Percentiles rank a stretch among this genome's conserved stretches.
These are phyloP conservation scores for human (Homo sapiens) DNA, from an alignment of 2,113 vertebrate species.

Conservation along the genomic window GRCh38 chr7:16700501-16701000, in stretches of 20 bases:
- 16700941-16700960: constrained; percentile 13
- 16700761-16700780: background rate
- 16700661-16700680: background rate
- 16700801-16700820: background rate
- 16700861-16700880: background rate
- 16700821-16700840: background rate
- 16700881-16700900: background rate
- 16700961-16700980: constrained; percentile 70
- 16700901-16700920: constrained; percentile 1
- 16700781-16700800: background rate
- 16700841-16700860: background rate
- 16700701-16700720: background rate
- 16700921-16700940: background rate
- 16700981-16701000: constrained; percentile 11
- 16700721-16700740: background rate
- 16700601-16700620: background rate
- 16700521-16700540: background rate
- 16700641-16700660: background rate
- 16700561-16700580: background rate
- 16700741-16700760: background rate
- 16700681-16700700: background rate
- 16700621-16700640: background rate
- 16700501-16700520: background rate
- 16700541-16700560: background rate
- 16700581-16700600: background rate